Evolutionary conservation across 2,888 invertebrate species (phyloP), one percentile per base, ranked within the genome.

Genomic region (Carcina quercana): DNA sequence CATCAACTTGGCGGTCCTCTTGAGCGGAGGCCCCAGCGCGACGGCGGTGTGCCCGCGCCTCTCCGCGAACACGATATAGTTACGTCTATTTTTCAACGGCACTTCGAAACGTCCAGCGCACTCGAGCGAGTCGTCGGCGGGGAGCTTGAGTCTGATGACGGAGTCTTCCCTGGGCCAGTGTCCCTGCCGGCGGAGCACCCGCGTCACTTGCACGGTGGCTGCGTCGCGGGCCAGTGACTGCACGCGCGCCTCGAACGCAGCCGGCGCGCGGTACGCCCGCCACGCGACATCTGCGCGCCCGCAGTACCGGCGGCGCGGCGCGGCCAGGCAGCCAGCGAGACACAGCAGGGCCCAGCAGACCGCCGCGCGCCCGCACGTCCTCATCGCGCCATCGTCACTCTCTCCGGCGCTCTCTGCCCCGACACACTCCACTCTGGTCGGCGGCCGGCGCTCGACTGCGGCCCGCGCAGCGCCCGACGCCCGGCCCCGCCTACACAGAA

Each of bases 211-310:
- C 43, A 83, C 66, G 40, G 79, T 78, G 61, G 80, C 82, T 39
- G 75, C 74, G 71, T 68, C 75, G 33, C 42, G 47, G 38, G 76
- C 70, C 32, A 78, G 66, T 45, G 79, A 79, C 55, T 74, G 73
- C 45, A 82, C 78, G 61, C 76, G 75, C 52, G 75, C 82, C 63
- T 79, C 82, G 70, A 83, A 80, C 56, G 80, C 80, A 57, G 73
- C 75, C 42, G 82, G 82, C 46, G 82, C 82, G 46, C 78, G 76
- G 73, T 80, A 79, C 58, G 82, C 82, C 37, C 82, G 74, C 82
- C 82, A 82, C 51, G 82, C 82, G 52, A 82, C 82, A 79, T 83
- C 82, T 51, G 76, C 82, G 57, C 82, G 78, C 72, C 74, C 80
- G 75, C 82, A 83, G 73, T 78, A 83, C 54, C 63, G 72, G 64